A percentile compares a stretch with the other conserved stretches of the same genome.
phyloP scores from a whole-genome alignment of 2,113 vertebrate species.

The Harpagus bidentatus region DNA sequence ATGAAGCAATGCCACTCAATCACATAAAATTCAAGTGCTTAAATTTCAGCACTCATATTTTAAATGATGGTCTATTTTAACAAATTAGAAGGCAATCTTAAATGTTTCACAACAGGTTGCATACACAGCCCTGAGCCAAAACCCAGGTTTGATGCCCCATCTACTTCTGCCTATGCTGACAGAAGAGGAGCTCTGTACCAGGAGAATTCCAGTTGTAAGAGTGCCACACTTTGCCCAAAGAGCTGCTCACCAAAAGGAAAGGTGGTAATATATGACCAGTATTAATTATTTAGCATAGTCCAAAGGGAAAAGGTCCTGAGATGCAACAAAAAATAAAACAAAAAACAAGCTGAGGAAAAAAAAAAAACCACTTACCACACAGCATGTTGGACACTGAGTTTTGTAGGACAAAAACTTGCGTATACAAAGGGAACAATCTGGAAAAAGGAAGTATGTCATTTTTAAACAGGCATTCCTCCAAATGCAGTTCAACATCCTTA shows the following conservation, averaged over 20 bases:
- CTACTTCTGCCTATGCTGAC: background rate
- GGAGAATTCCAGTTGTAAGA: background rate
- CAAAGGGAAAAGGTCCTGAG: background rate
- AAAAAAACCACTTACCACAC: conserved; percentile 80
- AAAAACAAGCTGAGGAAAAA: background rate
- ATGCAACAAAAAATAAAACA: background rate
- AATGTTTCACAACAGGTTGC: rapidly evolving
- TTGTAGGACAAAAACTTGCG: conserved; percentile 92
- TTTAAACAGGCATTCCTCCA: background rate
- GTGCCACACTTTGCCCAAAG: background rate
- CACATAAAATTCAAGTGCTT: rapidly evolving
- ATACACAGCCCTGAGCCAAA: background rate
- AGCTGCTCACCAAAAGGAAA: background rate
- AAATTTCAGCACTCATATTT: background rate
- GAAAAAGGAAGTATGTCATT: background rate
- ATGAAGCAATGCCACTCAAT: background rate
- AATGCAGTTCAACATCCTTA: background rate
- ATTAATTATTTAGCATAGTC: too few relatives aligned
- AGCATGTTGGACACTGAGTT: conserved; percentile 89
- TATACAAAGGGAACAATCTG: conserved; percentile 96
- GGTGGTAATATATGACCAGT: background rate
- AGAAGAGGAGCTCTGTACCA: background rate
- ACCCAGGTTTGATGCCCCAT: background rate
- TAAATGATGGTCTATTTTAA: background rate
- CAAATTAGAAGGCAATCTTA: background rate